Conservation (phyloP, 2,888 invertebrate genomes). For the Drosophila tanythrix region DNA sequence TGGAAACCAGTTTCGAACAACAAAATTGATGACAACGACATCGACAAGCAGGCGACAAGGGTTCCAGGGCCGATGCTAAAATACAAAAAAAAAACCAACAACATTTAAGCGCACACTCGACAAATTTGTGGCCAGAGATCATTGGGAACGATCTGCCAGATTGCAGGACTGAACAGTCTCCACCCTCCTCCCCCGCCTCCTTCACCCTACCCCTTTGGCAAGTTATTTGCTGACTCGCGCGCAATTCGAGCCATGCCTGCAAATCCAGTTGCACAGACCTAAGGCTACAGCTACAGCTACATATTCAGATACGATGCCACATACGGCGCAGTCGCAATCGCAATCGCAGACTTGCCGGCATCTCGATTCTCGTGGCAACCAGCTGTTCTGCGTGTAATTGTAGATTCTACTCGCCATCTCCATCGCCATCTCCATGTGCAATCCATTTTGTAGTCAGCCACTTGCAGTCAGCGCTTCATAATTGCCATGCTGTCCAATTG, state of each 20-base stretch:
- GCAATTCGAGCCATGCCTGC: constrained; percentile 48
- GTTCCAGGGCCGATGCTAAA: constrained; percentile 47
- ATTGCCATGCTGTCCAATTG: constrained; percentile 55
- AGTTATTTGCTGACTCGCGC: constrained; percentile 72
- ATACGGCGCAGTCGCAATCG: constrained; percentile 48
- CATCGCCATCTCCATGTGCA: constrained; percentile 46
- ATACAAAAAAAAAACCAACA: constrained; percentile 9
- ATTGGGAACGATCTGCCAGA: constrained; percentile 44
- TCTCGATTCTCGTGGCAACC: constrained; percentile 29
- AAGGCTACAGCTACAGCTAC: not conserved
- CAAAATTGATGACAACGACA: constrained; percentile 70
- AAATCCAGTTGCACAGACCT: constrained; percentile 34
- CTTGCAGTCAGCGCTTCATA: constrained; percentile 62
- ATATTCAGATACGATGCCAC: constrained; percentile 45
- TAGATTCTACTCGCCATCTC: constrained; percentile 51
- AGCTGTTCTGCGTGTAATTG: constrained; percentile 71
- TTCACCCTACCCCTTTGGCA: constrained; percentile 2
- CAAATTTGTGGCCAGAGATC: constrained; percentile 74
- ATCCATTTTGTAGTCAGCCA: constrained; percentile 45
- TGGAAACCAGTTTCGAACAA: constrained; percentile 16
- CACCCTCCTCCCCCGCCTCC: constrained; percentile 10
- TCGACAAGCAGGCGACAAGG: constrained; percentile 38
- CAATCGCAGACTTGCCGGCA: constrained; percentile 51
- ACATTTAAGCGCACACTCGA: constrained; percentile 81
- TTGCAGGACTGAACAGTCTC: constrained; percentile 31